Base-by-base conservation (phyloP, 2,888 invertebrate genomes). In the Ellobium chinense region DNA sequence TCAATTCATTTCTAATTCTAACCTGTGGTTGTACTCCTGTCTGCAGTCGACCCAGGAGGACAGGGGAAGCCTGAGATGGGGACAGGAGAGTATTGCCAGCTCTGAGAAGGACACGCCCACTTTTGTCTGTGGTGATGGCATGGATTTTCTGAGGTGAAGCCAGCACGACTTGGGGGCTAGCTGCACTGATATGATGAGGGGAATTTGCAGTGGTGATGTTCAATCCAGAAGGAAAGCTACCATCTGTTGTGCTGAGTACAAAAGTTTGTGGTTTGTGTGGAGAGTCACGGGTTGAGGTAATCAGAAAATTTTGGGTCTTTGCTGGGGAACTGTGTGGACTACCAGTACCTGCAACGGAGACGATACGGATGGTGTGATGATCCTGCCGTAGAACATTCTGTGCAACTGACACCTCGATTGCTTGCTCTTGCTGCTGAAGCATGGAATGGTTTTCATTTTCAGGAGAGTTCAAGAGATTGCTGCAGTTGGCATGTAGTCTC, bases 41-140 rank as follows among this genome's bases (percentile, higher is more conserved):
- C 46, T 84, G 83, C 54, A 89, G 84, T 78, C 88, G 88, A 70
- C 88, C 88, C 9, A 89, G 88, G 58, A 89, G 80, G 36, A 90
- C 88, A 9, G 90, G 88, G 7, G 89, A 89, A 31, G 84, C 86
- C 24, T 87, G 85, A 1, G 89, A 88, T 14, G 89, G 86, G 31
- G 87, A 83, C 14, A 80, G 37, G 9, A 73, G 62, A 73, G 46
- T 77, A 60, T 73, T 72, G 39, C 72, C 81, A n/a, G 74, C 62
- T 34, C 75, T 80, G 21, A 74, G 37, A 7, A 80, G 58, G 24
- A 75, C 80, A 9, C 68, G 37, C 18, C 80, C 80, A 56, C 56
- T 74, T 31, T 75, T 80, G 58, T 80, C 75, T 34, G 68, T 74
- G 1, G 78, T 65, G 24, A 80, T 62, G 2, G 79, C 39, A 34